Conservation (phyloP, 2,888 invertebrate species). For the Lithophane socia region DNA sequence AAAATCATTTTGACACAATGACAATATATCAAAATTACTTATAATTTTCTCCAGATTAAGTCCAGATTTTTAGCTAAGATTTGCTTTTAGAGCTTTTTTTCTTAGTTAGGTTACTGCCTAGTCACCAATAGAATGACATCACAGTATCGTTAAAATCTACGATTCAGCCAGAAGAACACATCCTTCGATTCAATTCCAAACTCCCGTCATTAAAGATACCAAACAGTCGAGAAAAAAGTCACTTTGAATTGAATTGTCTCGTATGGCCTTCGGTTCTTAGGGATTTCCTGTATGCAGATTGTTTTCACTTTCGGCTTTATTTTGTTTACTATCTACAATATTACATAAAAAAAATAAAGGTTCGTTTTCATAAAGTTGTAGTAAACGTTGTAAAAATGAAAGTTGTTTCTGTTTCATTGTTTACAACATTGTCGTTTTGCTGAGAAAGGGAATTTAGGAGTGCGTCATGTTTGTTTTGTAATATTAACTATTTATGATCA, state of each 20-base stretch:
- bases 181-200: slow-evolving; percentile 73
- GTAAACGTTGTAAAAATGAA: slow-evolving; percentile 65
- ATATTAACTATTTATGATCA: slow-evolving; percentile 27
- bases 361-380: slow-evolving; percentile 22
- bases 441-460: slow-evolving; percentile 6
- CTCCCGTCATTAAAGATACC: slow-evolving; percentile 66
- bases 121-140: slow-evolving; percentile 12
- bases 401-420: slow-evolving; percentile 50
- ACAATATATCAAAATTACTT: background rate
- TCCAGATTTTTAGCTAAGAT: background rate
- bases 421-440: slow-evolving; percentile 11
- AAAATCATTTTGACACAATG: background rate
- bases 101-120: background rate
- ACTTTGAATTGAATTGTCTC: slow-evolving; percentile 70
- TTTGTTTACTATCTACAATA: slow-evolving; percentile 75
- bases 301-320: slow-evolving; percentile 74
- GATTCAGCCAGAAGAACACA: slow-evolving; percentile 54
- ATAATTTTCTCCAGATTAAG: no score
- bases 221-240: slow-evolving; percentile 64
- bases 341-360: slow-evolving; percentile 69
- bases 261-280: slow-evolving; percentile 65
- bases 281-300: slow-evolving; percentile 84
- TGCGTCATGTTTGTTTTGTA: slow-evolving; percentile 31
- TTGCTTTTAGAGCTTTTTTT: background rate
- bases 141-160: slow-evolving; percentile 27